These are phyloP conservation scores for Abrostola tripartita DNA, from an alignment of 2,888 invertebrate genomes.

Conservation along the genomic window DNA sequence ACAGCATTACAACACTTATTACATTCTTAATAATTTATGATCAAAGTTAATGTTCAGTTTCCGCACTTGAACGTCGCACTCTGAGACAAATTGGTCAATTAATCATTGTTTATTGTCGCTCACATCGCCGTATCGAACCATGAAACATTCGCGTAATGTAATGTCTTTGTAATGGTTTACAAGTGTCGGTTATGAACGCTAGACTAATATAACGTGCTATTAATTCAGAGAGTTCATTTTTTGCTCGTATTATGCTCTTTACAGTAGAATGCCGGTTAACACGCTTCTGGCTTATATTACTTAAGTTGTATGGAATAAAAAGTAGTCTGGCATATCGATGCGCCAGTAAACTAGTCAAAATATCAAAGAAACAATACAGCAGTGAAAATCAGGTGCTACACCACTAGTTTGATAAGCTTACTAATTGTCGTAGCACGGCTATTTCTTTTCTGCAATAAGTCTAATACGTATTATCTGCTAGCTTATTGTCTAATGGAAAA, in stretches of 20 bases:
- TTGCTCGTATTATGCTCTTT: not conserved
- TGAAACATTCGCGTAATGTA: constrained; percentile 53
- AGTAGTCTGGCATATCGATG: no score
- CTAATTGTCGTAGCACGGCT: no score
- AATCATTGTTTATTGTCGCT: constrained; percentile 75
- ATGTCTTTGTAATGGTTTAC: constrained; percentile 57
- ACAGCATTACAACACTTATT: constrained; percentile 31
- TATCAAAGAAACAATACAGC: no score
- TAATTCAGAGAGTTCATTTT: not conserved
- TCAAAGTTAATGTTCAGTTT: constrained; percentile 56
- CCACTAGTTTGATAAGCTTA: no score
- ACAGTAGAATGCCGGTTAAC: not conserved
- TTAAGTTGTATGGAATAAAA: no score
- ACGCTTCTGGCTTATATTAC: not conserved
- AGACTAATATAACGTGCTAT: not conserved
- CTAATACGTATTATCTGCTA: no score
- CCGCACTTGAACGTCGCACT: constrained; percentile 54
- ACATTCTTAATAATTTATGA: constrained; percentile 51
- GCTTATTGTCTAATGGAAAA: no score
- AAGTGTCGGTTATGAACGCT: constrained; percentile 5
- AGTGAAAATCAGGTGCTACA: no score
- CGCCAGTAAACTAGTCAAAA: no score
- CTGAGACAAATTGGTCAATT: constrained; percentile 75
- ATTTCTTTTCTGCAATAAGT: no score
- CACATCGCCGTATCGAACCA: constrained; percentile 59